phyloP scores from a whole-genome alignment of 2,113 vertebrate genomes.

The Daubentonia madagascariensis region DNA sequence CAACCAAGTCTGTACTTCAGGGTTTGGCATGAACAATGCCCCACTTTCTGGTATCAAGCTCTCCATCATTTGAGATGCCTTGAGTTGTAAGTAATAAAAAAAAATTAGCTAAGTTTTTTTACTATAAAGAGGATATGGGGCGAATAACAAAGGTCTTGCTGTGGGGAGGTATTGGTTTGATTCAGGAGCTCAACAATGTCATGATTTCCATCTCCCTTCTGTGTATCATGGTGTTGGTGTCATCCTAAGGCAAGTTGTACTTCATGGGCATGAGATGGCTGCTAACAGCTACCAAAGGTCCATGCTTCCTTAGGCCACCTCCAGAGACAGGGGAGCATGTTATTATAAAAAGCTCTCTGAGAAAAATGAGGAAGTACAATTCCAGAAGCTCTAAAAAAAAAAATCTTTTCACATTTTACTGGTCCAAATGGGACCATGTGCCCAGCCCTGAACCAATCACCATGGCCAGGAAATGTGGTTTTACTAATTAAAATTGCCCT shows the following conservation, averaged over 20 bases:
- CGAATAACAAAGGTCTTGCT: neutral
- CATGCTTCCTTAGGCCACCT: neutral
- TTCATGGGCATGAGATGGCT: neutral
- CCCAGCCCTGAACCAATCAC: neutral
- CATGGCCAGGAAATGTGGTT: neutral
- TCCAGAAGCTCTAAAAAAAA: neutral
- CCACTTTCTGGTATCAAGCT: neutral
- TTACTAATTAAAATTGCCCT: neutral
- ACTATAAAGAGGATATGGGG: neutral
- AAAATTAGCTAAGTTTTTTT: neutral
- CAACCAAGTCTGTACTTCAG: neutral
- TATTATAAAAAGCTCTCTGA: neutral
- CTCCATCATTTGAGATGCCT: neutral
- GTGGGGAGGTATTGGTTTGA: neutral
- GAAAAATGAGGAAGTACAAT: neutral
- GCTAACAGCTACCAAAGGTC: neutral
- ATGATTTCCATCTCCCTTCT: neutral
- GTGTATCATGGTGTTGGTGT: neutral
- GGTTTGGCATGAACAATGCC: neutral
- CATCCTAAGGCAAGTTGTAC: neutral
- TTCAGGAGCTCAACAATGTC: neutral
- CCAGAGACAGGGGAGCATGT: neutral
- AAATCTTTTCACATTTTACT: neutral
- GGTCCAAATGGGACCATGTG: neutral
- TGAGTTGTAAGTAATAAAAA: neutral